phyloP scores from a whole-genome alignment of 2,113 vertebrate genomes.

The Indicator indicator region DNA sequence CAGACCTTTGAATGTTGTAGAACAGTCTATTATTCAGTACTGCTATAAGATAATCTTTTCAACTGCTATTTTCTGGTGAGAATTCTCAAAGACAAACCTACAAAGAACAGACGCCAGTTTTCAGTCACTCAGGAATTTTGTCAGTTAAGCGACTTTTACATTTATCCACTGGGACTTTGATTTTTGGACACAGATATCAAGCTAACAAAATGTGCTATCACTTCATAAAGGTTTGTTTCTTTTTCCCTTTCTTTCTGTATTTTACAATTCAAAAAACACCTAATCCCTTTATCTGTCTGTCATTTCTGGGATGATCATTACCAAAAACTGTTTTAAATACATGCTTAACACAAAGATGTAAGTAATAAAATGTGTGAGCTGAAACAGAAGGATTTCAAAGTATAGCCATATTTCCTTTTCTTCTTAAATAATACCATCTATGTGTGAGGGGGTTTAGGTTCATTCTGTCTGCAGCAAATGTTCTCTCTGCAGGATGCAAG shows the following conservation, averaged over 20 bases:
- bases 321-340: neutral
- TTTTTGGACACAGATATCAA: slow-evolving; percentile 49
- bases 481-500: neutral
- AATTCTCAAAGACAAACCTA: slow-evolving; percentile 56
- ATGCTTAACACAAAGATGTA: neutral
- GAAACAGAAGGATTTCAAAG: slow-evolving; percentile 4
- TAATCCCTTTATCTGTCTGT: neutral
- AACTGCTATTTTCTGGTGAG: slow-evolving; percentile 66
- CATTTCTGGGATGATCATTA: neutral
- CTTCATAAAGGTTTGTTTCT: neutral
- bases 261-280: neutral
- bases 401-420: neutral
- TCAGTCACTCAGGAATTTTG: slow-evolving; percentile 41
- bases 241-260: neutral
- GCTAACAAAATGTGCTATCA: neutral
- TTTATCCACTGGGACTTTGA: slow-evolving; percentile 41
- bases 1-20: slow-evolving; percentile 60
- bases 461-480: neutral
- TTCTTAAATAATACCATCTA: neutral
- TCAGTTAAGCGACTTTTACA: slow-evolving; percentile 61
- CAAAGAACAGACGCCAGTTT: slow-evolving; percentile 59
- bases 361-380: neutral
- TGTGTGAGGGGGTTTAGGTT: neutral
- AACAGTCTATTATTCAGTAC: slow-evolving; percentile 71
- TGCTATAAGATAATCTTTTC: slow-evolving; percentile 73